Evolutionary conservation across 2,113 vertebrate genomes (phyloP), one percentile per base, ranked within the genome.

Genomic region (Nycticryphes semicollaris): DNA sequence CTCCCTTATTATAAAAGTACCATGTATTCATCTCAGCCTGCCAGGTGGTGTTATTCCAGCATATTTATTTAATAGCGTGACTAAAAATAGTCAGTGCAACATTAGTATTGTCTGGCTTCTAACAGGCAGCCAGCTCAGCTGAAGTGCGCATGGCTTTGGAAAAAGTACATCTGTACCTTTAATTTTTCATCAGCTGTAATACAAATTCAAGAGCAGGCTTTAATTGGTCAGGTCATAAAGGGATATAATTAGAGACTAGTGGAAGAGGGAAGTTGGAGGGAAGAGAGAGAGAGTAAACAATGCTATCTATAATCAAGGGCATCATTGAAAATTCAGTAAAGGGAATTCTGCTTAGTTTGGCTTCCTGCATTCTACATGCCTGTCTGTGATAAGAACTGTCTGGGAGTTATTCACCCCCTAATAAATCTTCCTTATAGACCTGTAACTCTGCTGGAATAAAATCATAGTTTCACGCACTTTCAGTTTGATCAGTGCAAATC

Each of bases 301-400:
- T 97, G 89, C 95, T 97, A 96, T 97, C 97, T 97, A 87, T 97
- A 97, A 97, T 96, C 96, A 97, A 97, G 90, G 72, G 84, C 95
- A 93, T 97, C 96, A 96, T 81, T 96, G 93, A 97, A 96, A 98
- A 97, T 95, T 91, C 93, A 96, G 95, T 96, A 94, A 94, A 96
- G 94, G 90, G 95, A 96, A 95, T 95, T 95, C 89, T 97, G 84
- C 96, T 96, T 97, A 91, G 91, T 92, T 91, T 95, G 93, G 85
- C 84, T 96, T 97, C 90, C 96, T 95, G 93, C 8, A 2, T 93
- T 96, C 95, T 94, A 94, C 92, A 96, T 97, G 94, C 92, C 72
- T 94, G 64, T 95, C 90, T 93, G 59, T 85, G 96, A 97, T 97
- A 97, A 97, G 95, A 96, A 93, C 93, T 95, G 94, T 84, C 94